phyloP scores from a whole-genome alignment of 1,140 invertebrate species.

The Aphaenogaster rudis region DNA sequence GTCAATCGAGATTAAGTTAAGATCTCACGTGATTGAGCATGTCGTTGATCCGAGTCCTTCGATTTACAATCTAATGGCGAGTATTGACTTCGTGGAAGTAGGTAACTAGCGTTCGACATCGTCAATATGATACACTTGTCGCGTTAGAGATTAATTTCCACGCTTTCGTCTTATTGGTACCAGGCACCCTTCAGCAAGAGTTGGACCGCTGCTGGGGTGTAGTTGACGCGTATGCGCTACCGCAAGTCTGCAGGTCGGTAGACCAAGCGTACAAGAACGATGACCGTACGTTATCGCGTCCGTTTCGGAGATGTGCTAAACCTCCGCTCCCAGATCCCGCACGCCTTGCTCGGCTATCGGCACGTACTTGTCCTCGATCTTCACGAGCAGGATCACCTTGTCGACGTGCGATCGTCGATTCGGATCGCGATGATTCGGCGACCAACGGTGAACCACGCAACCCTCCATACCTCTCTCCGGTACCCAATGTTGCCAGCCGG shows the following conservation, averaged over 20 bases:
- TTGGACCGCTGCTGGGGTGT: not conserved
- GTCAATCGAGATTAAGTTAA: conserved; percentile 22
- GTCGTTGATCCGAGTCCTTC: conserved; percentile 19
- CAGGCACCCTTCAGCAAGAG: not conserved
- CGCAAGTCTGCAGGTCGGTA: conserved; percentile 19
- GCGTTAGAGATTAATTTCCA: conserved; percentile 63
- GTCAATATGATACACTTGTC: conserved; percentile 60
- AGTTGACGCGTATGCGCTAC: conserved; percentile 46
- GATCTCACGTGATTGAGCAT: conserved; percentile 15
- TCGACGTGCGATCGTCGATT: conserved; percentile 95
- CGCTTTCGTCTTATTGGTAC: not conserved
- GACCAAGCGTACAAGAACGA: conserved; percentile 55
- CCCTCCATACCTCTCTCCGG: conserved; percentile 97
- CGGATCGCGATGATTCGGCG: conserved; percentile 95
- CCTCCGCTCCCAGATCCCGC: conserved; percentile 92
- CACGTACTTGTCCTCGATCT: conserved; percentile 97
- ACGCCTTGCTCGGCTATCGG: conserved; percentile 96
- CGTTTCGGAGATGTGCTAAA: conserved; percentile 80
- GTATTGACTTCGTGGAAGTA: conserved; percentile 67
- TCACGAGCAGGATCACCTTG: conserved; percentile 95
- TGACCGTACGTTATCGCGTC: conserved; percentile 33
- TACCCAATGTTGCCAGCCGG: conserved; percentile 96
- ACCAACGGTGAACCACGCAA: conserved; percentile 95
- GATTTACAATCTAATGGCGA: conserved; percentile 49
- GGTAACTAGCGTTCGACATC: conserved; percentile 68